phyloP scores from a whole-genome alignment of 2,113 vertebrate species.

The Atractosteus spatula region DNA sequence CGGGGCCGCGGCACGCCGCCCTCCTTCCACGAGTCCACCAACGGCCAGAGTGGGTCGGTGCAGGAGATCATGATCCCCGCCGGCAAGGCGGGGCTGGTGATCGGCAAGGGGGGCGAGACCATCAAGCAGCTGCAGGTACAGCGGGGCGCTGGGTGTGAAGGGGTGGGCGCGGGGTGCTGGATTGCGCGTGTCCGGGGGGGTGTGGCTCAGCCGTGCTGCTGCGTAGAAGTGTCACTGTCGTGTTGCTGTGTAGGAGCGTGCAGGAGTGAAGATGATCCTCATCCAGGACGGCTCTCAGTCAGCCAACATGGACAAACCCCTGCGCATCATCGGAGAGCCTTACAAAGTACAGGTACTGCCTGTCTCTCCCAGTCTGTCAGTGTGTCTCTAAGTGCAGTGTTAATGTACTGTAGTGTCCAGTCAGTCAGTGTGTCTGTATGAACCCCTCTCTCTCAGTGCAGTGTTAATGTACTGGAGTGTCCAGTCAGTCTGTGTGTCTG shows the following conservation, averaged over 20 bases:
- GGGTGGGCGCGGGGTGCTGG: slow-evolving; percentile 9
- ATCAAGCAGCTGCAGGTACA: slow-evolving; percentile 89
- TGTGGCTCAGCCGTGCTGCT: neutral
- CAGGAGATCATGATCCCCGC: slow-evolving; percentile 93
- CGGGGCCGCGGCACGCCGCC: slow-evolving; percentile 78
- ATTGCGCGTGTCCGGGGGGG: slow-evolving; percentile 35
- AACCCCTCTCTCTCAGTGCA: too few species aligned
- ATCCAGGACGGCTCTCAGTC: slow-evolving; percentile 90
- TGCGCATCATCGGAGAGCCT: slow-evolving; percentile 88
- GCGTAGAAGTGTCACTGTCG: neutral
- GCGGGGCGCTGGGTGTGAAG: neutral
- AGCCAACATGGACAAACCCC: slow-evolving; percentile 84
- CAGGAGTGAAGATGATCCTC: slow-evolving; percentile 92
- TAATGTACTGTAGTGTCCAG: too few species aligned
- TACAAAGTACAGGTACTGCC: slow-evolving; percentile 86
- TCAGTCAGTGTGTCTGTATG: too few species aligned
- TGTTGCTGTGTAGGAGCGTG: slow-evolving; percentile 70
- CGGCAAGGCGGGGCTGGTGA: slow-evolving; percentile 85
- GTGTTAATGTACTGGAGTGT: too few species aligned
- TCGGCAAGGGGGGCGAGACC: slow-evolving; percentile 91
- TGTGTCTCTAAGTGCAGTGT: too few species aligned
- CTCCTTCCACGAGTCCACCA: slow-evolving; percentile 73
- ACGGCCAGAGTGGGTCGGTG: slow-evolving; percentile 80
- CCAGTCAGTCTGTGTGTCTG: too few species aligned
- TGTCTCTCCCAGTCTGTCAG: neutral